Percentiles rank a stretch among this genome's conserved stretches.
phyloP scores from a whole-genome alignment of 2,888 invertebrate species.

The Arrhopalites spinosus region DNA sequence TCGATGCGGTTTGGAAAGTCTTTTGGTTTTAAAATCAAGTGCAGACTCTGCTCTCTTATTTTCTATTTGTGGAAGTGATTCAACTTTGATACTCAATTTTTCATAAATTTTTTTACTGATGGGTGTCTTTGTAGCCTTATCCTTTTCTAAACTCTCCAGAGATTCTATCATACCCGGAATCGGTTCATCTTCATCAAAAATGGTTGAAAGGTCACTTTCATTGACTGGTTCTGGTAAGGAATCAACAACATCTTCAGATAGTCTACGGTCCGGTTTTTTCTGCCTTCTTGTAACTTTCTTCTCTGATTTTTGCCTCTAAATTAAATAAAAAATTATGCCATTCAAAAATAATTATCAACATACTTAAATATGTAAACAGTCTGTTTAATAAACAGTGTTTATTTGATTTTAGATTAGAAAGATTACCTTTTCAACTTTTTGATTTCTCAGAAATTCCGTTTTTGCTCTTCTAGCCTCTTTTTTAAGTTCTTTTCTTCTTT shows the following conservation, averaged over 20 bases:
- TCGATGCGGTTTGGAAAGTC: slow-evolving; percentile 46
- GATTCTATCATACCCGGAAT: no score
- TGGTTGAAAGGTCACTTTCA: background rate
- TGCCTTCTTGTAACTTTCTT: background rate
- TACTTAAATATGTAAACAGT: background rate
- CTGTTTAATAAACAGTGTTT: no score
- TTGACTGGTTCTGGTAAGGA: background rate
- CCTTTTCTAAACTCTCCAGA: background rate
- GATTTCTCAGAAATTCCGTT: slow-evolving; percentile 17
- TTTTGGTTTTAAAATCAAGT: slow-evolving; percentile 43
- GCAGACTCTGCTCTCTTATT: slow-evolving; percentile 42
- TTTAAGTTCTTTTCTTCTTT: slow-evolving; percentile 1
- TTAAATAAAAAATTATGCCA: background rate
- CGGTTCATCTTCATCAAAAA: no score
- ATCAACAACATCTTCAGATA: slow-evolving; percentile 21
- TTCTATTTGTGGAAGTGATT: slow-evolving; percentile 39
- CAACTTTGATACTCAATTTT: slow-evolving; percentile 47
- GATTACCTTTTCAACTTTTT: slow-evolving; percentile 13
- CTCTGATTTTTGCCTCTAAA: background rate
- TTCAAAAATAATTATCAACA: background rate
- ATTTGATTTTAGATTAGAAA: background rate
- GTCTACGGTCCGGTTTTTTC: background rate
- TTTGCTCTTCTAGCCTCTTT: slow-evolving; percentile 18
- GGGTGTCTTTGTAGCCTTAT: background rate
- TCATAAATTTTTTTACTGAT: slow-evolving; percentile 28